Conservation (phyloP, 2,113 vertebrate species). For the Fulmarus glacialis region DNA sequence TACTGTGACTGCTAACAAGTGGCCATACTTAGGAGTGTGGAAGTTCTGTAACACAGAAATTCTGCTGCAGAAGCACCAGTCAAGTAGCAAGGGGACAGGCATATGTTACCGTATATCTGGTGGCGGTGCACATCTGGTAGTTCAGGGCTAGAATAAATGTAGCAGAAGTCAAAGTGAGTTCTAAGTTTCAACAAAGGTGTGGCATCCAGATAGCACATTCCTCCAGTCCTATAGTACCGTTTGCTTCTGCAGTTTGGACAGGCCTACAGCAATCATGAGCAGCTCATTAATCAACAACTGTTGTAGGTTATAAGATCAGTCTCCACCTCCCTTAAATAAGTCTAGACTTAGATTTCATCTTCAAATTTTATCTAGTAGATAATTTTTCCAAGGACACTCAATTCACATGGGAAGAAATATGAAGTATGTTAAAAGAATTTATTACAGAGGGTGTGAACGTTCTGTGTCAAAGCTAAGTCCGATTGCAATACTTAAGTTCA, state of each 20-base stretch:
- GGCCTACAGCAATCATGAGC: slow-evolving; percentile 17
- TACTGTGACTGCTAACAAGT: neutral
- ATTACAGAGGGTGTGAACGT: slow-evolving; percentile 37
- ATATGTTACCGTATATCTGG: fast-evolving
- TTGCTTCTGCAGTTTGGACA: slow-evolving; percentile 3
- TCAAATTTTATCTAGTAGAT: slow-evolving; percentile 56
- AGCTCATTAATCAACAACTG: slow-evolving; percentile 43
- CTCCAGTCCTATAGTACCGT: neutral
- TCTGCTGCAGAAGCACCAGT: neutral
- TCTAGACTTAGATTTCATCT: slow-evolving; percentile 59
- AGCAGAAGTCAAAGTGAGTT: neutral
- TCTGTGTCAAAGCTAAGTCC: slow-evolving; percentile 34
- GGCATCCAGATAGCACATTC: slow-evolving; percentile 4
- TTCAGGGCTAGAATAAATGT: neutral
- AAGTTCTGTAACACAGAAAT: neutral
- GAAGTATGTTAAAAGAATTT: slow-evolving; percentile 56
- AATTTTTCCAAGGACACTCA: slow-evolving; percentile 45
- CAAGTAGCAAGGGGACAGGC: fast-evolving
- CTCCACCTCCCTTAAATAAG: slow-evolving; percentile 15
- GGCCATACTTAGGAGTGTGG: neutral
- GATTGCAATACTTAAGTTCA: slow-evolving; percentile 33
- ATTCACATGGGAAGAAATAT: slow-evolving; percentile 45
- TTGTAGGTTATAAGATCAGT: neutral
- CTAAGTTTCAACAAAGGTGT: slow-evolving; percentile 14
- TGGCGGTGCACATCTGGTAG: fast-evolving